Evolutionary conservation across 1,140 invertebrate species (phyloP).

Genomic region (Drosophila tropicalis): DNA sequence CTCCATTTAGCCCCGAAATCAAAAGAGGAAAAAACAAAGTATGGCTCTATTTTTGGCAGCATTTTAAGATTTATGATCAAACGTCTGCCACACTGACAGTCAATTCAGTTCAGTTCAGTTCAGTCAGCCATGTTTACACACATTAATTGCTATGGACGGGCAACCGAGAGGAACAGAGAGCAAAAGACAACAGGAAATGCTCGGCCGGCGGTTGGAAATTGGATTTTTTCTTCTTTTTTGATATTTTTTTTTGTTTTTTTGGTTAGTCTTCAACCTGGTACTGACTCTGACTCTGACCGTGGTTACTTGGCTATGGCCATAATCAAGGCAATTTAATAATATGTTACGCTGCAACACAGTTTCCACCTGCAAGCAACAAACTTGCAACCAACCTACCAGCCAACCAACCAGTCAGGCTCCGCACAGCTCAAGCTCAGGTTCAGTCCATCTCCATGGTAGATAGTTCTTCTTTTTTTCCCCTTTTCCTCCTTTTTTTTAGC

Average conservation of each 20-base stretch:
- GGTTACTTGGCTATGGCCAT: conserved; percentile 55
- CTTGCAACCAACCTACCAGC: background rate
- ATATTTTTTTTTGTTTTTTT: conserved; percentile 17
- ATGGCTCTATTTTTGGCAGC: conserved; percentile 71
- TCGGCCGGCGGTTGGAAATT: conserved; percentile 59
- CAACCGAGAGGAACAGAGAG: conserved; percentile 37
- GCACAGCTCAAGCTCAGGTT: background rate
- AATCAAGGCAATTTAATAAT: conserved; percentile 80
- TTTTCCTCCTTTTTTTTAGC: conserved; percentile 18
- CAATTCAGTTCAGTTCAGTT: conserved; percentile 45
- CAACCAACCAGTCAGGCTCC: conserved; percentile 9
- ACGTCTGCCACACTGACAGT: conserved; percentile 57
- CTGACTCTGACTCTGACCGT: conserved; percentile 32
- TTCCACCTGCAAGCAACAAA: conserved; percentile 67
- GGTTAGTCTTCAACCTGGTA: conserved; percentile 30
- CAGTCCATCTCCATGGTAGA: background rate
- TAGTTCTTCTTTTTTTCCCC: background rate
- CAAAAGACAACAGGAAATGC: conserved; percentile 67
- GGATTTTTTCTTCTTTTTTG: conserved; percentile 43
- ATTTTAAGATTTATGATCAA: conserved; percentile 69
- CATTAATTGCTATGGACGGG: conserved; percentile 59
- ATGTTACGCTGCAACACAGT: conserved; percentile 76
- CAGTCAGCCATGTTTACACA: conserved; percentile 76
- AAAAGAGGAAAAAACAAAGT: conserved; percentile 20
- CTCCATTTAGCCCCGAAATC: conserved; percentile 21